Evolutionary conservation across 1,140 invertebrate genomes (phyloP).

Genomic region (Platyscapa corneri): DNA sequence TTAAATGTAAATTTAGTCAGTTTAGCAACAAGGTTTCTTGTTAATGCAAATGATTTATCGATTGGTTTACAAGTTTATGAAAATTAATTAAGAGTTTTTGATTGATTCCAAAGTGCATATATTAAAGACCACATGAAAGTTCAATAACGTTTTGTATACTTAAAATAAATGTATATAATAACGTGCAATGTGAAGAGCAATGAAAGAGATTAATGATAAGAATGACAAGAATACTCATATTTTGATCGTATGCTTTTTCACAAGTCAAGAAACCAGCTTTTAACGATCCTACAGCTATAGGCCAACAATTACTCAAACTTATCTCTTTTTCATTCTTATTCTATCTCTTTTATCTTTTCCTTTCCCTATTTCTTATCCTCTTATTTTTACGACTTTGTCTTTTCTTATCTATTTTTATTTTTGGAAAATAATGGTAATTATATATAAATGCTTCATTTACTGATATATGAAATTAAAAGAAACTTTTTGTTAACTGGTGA

Average conservation of each 20-base stretch:
- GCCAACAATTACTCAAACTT: conserved; percentile 70
- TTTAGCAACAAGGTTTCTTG: too few relatives aligned
- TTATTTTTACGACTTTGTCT: conserved; percentile 16
- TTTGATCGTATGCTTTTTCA: conserved; percentile 23
- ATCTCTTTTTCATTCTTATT: conserved; percentile 45
- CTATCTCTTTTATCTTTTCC: conserved; percentile 58
- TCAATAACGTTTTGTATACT: conserved; percentile 2
- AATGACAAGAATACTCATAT: conserved; percentile 8
- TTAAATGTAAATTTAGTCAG: too few relatives aligned
- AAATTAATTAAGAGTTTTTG: too few relatives aligned
- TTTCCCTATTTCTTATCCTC: conserved; percentile 40
- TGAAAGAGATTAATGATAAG: conserved; percentile 44
- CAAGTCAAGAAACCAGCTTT: conserved; percentile 57
- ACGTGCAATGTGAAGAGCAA: background rate
- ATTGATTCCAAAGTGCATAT: background rate
- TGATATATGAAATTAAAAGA: background rate
- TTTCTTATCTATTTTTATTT: background rate
- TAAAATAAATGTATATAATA: conserved; percentile 19
- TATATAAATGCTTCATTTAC: background rate
- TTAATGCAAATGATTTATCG: background rate
- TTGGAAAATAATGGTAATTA: background rate
- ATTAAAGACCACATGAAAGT: background rate
- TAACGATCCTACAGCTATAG: conserved; percentile 64
- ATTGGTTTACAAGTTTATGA: too few relatives aligned
- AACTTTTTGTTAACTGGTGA: background rate